Conservation (phyloP, 1,140 invertebrate genomes). For the Rhopalosiphum maidis region DNA sequence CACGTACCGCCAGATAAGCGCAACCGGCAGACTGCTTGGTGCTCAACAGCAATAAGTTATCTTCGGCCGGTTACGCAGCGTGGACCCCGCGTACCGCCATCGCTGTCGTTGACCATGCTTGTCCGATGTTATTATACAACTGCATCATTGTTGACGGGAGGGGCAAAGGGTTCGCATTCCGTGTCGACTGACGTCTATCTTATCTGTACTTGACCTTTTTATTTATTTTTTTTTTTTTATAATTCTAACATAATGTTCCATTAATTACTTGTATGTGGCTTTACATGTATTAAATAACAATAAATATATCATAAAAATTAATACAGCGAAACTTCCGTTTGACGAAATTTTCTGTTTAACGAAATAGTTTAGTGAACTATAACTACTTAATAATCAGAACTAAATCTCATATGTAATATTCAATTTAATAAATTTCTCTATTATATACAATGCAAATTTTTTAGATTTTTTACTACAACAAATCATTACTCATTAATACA, state of each 20-base stretch:
- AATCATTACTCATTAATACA: neutral
- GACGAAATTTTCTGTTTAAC: neutral
- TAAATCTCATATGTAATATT: neutral
- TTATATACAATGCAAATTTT: neutral
- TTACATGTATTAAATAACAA: neutral
- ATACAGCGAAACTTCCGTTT: neutral
- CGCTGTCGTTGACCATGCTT: slow-evolving; percentile 5
- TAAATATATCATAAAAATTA: neutral
- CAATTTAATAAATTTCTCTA: neutral
- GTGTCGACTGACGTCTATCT: slow-evolving; percentile 38
- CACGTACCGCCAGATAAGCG: slow-evolving; percentile 28
- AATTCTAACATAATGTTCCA: neutral
- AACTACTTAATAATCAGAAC: neutral
- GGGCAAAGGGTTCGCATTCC: slow-evolving; percentile 35
- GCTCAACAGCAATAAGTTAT: slow-evolving; percentile 42
- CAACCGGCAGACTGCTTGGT: slow-evolving; percentile 48
- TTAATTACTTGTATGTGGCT: neutral
- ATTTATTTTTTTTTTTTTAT: slow-evolving; percentile 10
- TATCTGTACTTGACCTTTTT: slow-evolving; percentile 48
- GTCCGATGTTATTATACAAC: slow-evolving; percentile 42
- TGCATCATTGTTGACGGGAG: slow-evolving; percentile 1
- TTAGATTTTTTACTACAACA: neutral
- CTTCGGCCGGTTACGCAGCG: slow-evolving; percentile 31
- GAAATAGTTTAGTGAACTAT: neutral
- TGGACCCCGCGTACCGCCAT: neutral